phyloP scores from a whole-genome alignment of 1,140 invertebrate genomes.

The Pissodes strobi region DNA sequence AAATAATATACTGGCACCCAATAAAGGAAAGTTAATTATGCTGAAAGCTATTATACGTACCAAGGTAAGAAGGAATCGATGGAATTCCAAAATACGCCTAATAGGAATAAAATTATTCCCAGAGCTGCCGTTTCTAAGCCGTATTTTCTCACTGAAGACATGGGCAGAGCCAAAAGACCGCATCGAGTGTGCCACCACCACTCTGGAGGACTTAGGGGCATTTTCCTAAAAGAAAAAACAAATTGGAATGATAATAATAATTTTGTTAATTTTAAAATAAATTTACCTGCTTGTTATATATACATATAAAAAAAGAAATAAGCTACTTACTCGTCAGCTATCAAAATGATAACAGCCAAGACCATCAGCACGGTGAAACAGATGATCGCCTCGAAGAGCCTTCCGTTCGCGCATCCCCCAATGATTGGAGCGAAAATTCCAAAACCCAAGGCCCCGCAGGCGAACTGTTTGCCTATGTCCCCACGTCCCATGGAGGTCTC shows the following conservation, averaged over 20 bases:
- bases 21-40: too few species aligned
- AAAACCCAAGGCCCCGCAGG: slow-evolving; percentile 74
- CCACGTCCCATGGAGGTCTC: slow-evolving; percentile 78
- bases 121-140: slow-evolving; percentile 72
- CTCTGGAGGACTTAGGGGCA: slow-evolving; percentile 77
- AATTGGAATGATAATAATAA: background rate
- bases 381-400: slow-evolving; percentile 58
- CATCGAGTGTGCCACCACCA: slow-evolving; percentile 83
- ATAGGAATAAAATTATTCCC: slow-evolving; percentile 68
- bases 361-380: slow-evolving; percentile 66
- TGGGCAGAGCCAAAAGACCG: slow-evolving; percentile 72
- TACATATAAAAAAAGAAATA: background rate
- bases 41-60: slow-evolving; percentile 45
- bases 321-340: slow-evolving; percentile 63
- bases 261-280: background rate
- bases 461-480: slow-evolving; percentile 79
- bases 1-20: too few species aligned
- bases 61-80: slow-evolving; percentile 77
- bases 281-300: background rate
- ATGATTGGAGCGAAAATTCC: slow-evolving; percentile 71
- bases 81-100: slow-evolving; percentile 77
- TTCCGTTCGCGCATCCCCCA: slow-evolving; percentile 54
- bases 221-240: slow-evolving; percentile 56
- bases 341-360: slow-evolving; percentile 66
- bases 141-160: slow-evolving; percentile 73